Evolutionary conservation across 2,113 vertebrate genomes (phyloP), one percentile per base, ranked within the genome.

Genomic region (Elephantulus edwardii): DNA sequence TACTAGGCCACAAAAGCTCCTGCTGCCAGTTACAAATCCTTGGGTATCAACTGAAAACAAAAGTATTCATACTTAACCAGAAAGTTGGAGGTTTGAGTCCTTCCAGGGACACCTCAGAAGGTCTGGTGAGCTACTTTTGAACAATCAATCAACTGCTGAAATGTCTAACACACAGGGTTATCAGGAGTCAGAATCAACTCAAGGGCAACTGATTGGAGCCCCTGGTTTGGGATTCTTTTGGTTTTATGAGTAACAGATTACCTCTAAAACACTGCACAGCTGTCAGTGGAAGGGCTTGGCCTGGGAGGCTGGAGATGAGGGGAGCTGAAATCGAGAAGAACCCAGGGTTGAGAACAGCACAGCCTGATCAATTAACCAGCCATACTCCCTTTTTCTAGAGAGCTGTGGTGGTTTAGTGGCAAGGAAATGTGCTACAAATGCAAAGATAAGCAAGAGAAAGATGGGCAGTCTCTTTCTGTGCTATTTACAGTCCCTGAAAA

Each of bases 231-330:
- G 12, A 91, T 33, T 26, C 56, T 42, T 24, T 76, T 13, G 84
- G n/a, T 52, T n/a, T 91, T 80, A 66, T 20, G 50, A 93, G 66
- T 78, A 93, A 74, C 58, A 80, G 71, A 81, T 89, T 78, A 38
- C 75, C 84, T 93, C 46, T 66, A 79, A 88, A 91, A 77, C 1
- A 70, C 50, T 78, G 76, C 44, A 83, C 35, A 79, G 56, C 46
- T 82, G 1, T 84, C 44, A 16, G 52, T 82, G 56, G 20, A 62
- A 95, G 78, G 46, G 44, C 72, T 62, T 14, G 62, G 48, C 44
- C 84, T 92, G 13, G 30, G 77, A 86, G 58, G n/a, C 17, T 54
- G 7, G 64, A n/a, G 28, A 58, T 33, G 19, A 44, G 5, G 42
- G 22, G 58, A n/a, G 38, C 26, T 24, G n/a, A 46, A 19, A 84